phyloP scores from a whole-genome alignment of 2,113 vertebrate genomes.

The Vireo altiloquus region DNA sequence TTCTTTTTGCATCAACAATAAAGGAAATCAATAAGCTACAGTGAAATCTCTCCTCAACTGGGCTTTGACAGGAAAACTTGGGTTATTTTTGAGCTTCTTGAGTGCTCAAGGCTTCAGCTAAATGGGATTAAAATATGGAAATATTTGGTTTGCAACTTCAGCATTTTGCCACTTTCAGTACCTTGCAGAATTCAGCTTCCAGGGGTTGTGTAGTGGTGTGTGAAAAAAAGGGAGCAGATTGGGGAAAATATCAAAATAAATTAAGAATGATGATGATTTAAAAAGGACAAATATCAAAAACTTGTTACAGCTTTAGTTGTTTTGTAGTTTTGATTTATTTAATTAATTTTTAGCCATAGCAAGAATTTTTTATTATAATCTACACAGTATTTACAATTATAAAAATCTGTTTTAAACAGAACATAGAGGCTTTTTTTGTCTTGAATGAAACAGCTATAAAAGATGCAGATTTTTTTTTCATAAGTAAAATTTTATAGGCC shows the following conservation, averaged over 20 bases:
- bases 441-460: neutral
- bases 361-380: neutral
- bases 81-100: neutral
- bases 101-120: neutral
- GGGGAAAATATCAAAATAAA: neutral
- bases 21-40: slow-evolving; percentile 44
- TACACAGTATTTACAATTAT: neutral
- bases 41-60: slow-evolving; percentile 41
- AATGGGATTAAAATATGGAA: neutral
- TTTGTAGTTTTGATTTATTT: neutral
- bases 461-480: neutral
- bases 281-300: neutral
- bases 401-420: neutral
- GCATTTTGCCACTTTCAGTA: neutral
- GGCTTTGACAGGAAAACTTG: neutral
- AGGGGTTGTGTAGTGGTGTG: neutral
- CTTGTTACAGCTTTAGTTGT: neutral
- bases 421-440: neutral
- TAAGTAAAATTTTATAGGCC: neutral
- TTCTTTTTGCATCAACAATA: slow-evolving; percentile 46
- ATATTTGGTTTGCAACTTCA: neutral
- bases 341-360: neutral
- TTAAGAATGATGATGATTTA: neutral
- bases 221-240: neutral
- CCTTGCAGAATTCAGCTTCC: neutral